A percentile compares a stretch with the other conserved stretches of the same genome.
These are phyloP conservation scores for Coccyzus lansbergi DNA, from an alignment of 2,797 vertebrate species.

Conservation along the genomic window DNA sequence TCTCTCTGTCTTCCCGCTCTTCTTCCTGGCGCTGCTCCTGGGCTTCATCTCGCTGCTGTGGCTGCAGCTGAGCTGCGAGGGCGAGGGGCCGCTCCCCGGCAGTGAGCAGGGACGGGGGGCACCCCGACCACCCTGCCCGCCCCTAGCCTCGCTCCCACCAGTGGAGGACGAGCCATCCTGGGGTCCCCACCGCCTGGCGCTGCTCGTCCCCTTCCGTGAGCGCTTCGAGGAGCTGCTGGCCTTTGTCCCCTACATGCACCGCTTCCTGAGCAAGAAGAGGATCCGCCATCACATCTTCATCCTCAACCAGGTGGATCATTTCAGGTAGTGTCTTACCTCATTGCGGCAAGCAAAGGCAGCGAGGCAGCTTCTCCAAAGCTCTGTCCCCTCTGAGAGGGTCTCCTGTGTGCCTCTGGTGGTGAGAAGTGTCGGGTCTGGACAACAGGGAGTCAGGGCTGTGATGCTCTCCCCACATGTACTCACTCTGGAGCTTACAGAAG, in stretches of 20 bases:
- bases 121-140: conserved; percentile 77
- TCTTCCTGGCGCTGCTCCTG: conserved; percentile 86
- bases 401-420: fast-evolving
- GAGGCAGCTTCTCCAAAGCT: not conserved
- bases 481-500: not conserved
- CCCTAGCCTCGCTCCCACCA: conserved; percentile 50
- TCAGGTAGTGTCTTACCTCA: conserved; percentile 78
- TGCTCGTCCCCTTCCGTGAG: conserved; percentile 93
- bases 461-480: not conserved
- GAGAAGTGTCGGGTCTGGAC: fast-evolving
- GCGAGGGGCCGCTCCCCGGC: conserved; percentile 66
- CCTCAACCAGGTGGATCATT: conserved; percentile 96
- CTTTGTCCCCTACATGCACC: conserved; percentile 94
- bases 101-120: conserved; percentile 73
- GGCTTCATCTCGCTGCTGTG: conserved; percentile 89
- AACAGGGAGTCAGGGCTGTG: fast-evolving
- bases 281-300: conserved; percentile 91
- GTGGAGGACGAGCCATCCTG: conserved; percentile 85
- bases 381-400: not conserved
- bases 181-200: conserved; percentile 91
- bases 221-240: conserved; percentile 95
- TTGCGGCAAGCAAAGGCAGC: fast-evolving
- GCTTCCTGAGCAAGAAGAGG: conserved; percentile 90
- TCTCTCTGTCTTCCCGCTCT: conserved; percentile 89
- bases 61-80: conserved; percentile 94